Evolutionary conservation across 2,113 vertebrate species (phyloP).

Genomic region (Chaenogobius annularis): DNA sequence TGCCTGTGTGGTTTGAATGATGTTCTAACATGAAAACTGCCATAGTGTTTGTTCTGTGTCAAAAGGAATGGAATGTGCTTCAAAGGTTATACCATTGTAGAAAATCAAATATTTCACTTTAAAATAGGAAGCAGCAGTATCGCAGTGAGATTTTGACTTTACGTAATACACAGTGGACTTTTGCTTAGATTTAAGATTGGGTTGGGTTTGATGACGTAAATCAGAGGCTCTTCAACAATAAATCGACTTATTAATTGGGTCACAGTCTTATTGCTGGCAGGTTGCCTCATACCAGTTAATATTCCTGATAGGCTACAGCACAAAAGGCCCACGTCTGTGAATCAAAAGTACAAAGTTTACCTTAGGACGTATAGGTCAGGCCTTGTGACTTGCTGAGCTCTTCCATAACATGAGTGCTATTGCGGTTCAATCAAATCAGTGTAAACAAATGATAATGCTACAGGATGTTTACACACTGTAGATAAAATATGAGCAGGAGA

Average conservation of each 20-base stretch:
- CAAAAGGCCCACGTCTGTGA: background rate
- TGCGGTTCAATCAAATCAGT: background rate
- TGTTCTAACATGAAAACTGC: background rate
- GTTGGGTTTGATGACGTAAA: conserved; percentile 5
- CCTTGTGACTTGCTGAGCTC: background rate
- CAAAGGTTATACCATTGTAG: background rate
- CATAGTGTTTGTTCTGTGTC: no score
- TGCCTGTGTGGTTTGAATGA: background rate
- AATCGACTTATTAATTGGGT: conserved; percentile 7
- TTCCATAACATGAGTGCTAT: conserved; percentile 1
- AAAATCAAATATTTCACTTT: background rate
- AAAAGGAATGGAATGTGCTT: background rate
- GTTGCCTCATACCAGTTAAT: conserved; percentile 9
- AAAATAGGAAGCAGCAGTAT: background rate
- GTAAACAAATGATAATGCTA: background rate
- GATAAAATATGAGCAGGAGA: background rate
- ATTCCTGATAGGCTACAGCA: background rate
- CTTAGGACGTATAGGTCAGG: background rate
- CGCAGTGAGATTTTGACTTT: no score
- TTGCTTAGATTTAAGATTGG: background rate
- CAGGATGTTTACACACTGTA: conserved; percentile 1
- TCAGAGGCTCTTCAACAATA: background rate
- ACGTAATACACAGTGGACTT: background rate
- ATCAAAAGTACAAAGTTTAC: background rate
- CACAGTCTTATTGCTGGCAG: background rate